Percentiles rank a stretch among this genome's conserved stretches.
Evolutionary conservation across 2,888 invertebrate species (phyloP).

Genomic region (Julus scanicus): DNA sequence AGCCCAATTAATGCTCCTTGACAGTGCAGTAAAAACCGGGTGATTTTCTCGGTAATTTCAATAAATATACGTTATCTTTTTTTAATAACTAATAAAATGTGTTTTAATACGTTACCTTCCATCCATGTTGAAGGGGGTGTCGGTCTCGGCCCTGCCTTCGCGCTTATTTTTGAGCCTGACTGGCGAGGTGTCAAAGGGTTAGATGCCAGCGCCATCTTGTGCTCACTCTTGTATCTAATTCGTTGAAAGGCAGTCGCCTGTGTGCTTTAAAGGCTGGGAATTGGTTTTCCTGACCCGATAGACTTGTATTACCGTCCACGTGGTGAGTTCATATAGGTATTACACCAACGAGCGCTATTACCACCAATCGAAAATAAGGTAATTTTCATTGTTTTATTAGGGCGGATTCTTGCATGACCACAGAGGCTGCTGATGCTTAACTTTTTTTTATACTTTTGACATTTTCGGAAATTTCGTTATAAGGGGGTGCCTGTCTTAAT

Average conservation of each 20-base stretch:
- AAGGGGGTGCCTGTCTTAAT: background rate
- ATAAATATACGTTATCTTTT: constrained; percentile 6
- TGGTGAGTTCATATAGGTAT: background rate
- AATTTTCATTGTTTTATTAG: constrained; percentile 39
- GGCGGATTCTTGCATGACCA: background rate
- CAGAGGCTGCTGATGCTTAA: background rate
- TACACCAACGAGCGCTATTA: background rate
- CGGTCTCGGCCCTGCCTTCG: background rate
- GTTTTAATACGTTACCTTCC: constrained; percentile 15
- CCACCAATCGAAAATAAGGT: constrained; percentile 24
- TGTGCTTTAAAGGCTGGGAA: constrained; percentile 1
- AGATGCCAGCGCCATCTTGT: constrained; percentile 36
- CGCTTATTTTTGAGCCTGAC: background rate
- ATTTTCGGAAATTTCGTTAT: background rate
- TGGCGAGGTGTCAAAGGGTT: constrained; percentile 17
- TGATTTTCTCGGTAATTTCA: background rate
- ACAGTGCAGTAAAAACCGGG: background rate
- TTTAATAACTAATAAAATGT: background rate
- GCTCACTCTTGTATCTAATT: constrained; percentile 36
- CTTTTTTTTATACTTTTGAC: background rate
- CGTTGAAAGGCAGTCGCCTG: background rate
- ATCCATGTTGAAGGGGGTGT: background rate
- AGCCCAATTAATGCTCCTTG: background rate
- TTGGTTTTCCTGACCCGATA: background rate
- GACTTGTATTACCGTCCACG: background rate